Conservation (phyloP, 2,113 vertebrate species). For the Myocastor coypus region DNA sequence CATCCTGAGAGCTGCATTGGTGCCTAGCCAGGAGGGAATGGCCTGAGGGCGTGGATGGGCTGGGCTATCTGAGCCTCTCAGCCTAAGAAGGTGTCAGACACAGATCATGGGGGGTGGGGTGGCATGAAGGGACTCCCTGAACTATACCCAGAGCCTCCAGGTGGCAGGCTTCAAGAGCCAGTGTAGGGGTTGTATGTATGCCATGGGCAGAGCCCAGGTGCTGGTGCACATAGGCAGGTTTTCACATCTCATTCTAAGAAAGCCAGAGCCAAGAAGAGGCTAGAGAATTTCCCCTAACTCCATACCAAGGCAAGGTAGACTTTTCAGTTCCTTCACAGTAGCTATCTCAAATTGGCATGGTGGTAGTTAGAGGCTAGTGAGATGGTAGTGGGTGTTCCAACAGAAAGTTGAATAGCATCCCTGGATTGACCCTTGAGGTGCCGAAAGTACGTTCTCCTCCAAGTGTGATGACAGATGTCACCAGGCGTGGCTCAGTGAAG, state of each 20-base stretch:
- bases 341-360: not conserved
- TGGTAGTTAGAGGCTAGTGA: not conserved
- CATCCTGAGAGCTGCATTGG: not conserved
- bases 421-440: no score
- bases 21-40: not conserved
- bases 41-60: constrained; percentile 19
- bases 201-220: not conserved
- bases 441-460: not conserved
- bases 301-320: not conserved
- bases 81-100: not conserved
- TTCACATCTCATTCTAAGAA: not conserved
- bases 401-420: accelerated
- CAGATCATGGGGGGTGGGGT: not conserved
- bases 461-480: not conserved
- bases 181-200: accelerated
- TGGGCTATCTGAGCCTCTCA: not conserved
- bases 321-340: not conserved
- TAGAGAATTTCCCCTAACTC: not conserved
- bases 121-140: accelerated
- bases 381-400: not conserved
- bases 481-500: not conserved
- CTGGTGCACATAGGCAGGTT: accelerated
- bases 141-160: accelerated
- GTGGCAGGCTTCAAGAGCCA: not conserved
- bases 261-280: not conserved